Percentiles rank a stretch among this genome's conserved stretches.
Evolutionary conservation across 2,888 invertebrate genomes (phyloP).

Genomic region (Acanthosepion esculentum): DNA sequence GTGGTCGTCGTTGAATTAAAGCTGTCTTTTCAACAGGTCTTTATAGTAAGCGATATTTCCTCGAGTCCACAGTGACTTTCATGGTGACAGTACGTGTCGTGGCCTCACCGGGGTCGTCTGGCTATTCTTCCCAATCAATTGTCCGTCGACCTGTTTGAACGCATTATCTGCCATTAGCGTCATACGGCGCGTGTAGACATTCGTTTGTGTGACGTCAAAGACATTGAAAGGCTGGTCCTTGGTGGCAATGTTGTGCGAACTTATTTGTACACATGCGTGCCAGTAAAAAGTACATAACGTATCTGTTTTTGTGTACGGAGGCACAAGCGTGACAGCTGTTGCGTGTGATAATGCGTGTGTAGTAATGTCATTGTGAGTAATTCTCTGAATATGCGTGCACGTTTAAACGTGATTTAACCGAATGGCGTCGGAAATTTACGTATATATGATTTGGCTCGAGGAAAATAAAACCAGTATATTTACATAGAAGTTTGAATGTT

Average conservation of each 20-base stretch:
- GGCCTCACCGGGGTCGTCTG: not conserved
- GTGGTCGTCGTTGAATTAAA: not conserved
- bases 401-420: not conserved
- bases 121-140: not conserved
- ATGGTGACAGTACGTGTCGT: not conserved
- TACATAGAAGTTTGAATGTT: no score
- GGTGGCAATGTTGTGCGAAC: no score
- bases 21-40: constrained; percentile 33
- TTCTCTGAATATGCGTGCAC: not conserved
- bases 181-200: not conserved
- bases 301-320: not conserved
- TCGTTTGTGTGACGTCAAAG: constrained; percentile 21
- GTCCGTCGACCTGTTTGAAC: not conserved
- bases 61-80: not conserved
- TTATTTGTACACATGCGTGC: not conserved
- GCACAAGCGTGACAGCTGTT: not conserved
- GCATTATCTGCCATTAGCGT: constrained; percentile 33
- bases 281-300: not conserved
- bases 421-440: not conserved
- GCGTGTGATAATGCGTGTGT: not conserved
- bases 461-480: no score
- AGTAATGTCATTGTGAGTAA: not conserved
- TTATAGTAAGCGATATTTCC: not conserved
- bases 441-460: not conserved
- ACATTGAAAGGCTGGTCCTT: not conserved